Evolutionary conservation across 2,113 vertebrate species (phyloP), one percentile per base, ranked within the genome.

Genomic region (Hoplias malabaricus): DNA sequence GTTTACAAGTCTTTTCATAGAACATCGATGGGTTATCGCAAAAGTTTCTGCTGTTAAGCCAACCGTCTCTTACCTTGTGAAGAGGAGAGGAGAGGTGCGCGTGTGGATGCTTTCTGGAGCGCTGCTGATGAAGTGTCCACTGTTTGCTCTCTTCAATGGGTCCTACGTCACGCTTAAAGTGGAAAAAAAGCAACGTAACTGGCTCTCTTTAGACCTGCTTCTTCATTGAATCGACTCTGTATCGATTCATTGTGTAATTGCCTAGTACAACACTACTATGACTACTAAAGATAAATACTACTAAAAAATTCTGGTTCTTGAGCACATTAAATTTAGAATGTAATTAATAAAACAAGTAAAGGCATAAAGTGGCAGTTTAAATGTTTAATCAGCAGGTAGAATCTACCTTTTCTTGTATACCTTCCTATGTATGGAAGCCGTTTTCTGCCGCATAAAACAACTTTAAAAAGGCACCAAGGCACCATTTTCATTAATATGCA

Each of bases 11-110:
- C 0, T 7, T 50, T 7, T 2, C 4, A 0, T 2, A 13, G 43
- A 1, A 1, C 43, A 1, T 38, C 36, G 4, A 9, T 38, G 36
- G 36, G 46, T 21, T n/a, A 21, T 21, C 5, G 14, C 43, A 14
- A 46, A 14, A 48, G 19, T 5, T 46, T 67, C 0, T 16, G 25
- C 4, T n/a, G 19, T 5, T 19, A 10, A 53, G 48, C 7, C 6
- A 53, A 13, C 0, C 6, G 19, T 21, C 4, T 34, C 80, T 73
- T 78, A 81, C 80, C 80, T 77, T 40, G 42, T 43, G 62, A 54
- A 68, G 38, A 56, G 9, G 69, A 27, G 62, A 65, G 10, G 5
- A n/a, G 23, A 40, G n/a, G n/a, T n/a, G n/a, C n/a, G 31, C 31
- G 54, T 53, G 59, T 38, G 59, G 43, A 72, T 57, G 69, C 40